phyloP scores from a whole-genome alignment of 2,888 invertebrate species.

The Perizoma affinitatum region DNA sequence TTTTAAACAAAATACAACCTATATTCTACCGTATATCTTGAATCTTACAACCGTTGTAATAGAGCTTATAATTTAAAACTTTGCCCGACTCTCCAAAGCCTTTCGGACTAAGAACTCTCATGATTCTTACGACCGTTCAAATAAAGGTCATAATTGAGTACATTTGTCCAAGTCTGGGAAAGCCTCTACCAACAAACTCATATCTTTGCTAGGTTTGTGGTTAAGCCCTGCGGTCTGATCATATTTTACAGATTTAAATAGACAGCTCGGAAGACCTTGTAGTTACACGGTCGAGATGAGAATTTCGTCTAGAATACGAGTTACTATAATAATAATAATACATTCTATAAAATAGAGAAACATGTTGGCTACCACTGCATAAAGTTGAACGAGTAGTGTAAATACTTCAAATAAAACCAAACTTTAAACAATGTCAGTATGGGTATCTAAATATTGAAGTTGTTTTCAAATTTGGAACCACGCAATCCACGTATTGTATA shows the following conservation, averaged over 20 bases:
- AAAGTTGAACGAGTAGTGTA: slow-evolving; percentile 4
- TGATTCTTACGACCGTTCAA: slow-evolving; percentile 27
- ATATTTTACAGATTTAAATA: slow-evolving; percentile 37
- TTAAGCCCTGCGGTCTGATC: slow-evolving; percentile 33
- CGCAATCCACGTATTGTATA: too few relatives aligned
- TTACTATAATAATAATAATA: slow-evolving; percentile 17
- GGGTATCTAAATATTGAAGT: too few relatives aligned
- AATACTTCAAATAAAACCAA: neutral
- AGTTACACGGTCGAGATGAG: slow-evolving; percentile 16
- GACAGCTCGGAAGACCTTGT: slow-evolving; percentile 22
- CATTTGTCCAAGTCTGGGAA: slow-evolving; percentile 22
- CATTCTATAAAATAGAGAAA: slow-evolving; percentile 16
- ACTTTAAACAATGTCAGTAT: too few relatives aligned
- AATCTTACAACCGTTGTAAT: slow-evolving; percentile 19
- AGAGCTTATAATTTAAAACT: slow-evolving; percentile 22
- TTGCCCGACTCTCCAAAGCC: slow-evolving; percentile 20
- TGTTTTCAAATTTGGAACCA: too few relatives aligned
- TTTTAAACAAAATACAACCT: slow-evolving; percentile 38
- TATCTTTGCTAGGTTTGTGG: slow-evolving; percentile 36
- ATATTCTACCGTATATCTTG: slow-evolving; percentile 22
- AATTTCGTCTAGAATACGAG: slow-evolving; percentile 8
- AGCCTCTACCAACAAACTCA: slow-evolving; percentile 36
- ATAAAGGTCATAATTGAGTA: slow-evolving; percentile 35
- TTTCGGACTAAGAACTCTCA: slow-evolving; percentile 12
- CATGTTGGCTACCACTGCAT: slow-evolving; percentile 10